Base-by-base conservation (phyloP, 2,888 invertebrate species). In the Tineola bisselliella region DNA sequence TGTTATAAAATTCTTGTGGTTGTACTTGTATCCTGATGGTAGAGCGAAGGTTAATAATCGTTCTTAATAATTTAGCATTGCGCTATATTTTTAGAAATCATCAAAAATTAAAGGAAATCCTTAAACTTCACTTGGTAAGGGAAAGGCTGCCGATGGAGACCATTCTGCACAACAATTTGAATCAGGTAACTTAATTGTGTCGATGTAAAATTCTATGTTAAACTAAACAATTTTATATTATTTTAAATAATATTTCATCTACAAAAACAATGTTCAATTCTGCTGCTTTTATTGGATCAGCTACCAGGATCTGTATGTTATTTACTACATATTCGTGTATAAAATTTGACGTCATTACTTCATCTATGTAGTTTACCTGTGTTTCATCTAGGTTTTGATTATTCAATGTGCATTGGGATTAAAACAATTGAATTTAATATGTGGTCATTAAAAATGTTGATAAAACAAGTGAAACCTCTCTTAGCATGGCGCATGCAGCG, bases 71-170 rank as follows among this genome's bases (percentile, higher is more conserved):
- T n/a, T n/a, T n/a, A n/a, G n/a, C n/a, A n/a, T n/a, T n/a, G n/a
- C n/a, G 25, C 25, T 33, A 6, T 38, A 25, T 17, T 73, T 67
- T 10, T 69, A 90, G 90, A 65, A 91, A 95, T 74, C 90, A 90
- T 66, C 88, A 91, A 63, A 91, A 90, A 66, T 88, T 95, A 71
- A 88, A 88, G 65, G 93, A 95, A 64, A 93, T 96, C 68, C 80
- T 96, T 60, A 92, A 92, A 68, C 90, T 96, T 72, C 96, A 97
- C 79, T 87, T 95, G 65, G 93, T 96, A 15, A 90, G 90, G 64
- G 92, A 94, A 68, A 88, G 91, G 63, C 82, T 96, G 57, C 92
- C 93, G 12, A 87, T 93, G 67, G 93, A 94, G 62, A 90, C 90
- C 64, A 94, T 95, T 62, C 89, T 91, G 62, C 89, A 91, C 66